Evolutionary conservation across 2,888 invertebrate genomes (phyloP).

Genomic region (Portevinia maculata): DNA sequence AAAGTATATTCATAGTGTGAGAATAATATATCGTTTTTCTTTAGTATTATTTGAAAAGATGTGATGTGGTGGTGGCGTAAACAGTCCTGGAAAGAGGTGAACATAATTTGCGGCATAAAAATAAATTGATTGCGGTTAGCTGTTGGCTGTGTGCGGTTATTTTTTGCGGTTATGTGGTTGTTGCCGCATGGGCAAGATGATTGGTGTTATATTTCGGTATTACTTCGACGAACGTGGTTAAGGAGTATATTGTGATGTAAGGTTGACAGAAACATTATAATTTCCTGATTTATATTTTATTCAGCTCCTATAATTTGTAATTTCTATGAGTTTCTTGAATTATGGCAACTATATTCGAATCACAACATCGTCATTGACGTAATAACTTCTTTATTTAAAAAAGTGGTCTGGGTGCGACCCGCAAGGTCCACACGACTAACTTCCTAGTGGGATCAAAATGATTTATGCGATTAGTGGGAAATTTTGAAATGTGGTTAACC

Average conservation of each 20-base stretch:
- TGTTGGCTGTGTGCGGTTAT: conserved; percentile 20
- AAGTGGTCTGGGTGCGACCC: too few relatives aligned
- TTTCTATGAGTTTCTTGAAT: too few relatives aligned
- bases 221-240: conserved; percentile 3
- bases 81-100: conserved; percentile 30
- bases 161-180: conserved; percentile 26
- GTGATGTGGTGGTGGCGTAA: conserved; percentile 21
- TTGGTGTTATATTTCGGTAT: conserved; percentile 8
- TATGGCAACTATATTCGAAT: too few relatives aligned
- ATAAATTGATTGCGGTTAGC: conserved; percentile 55
- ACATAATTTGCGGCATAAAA: conserved; percentile 66
- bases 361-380: too few relatives aligned
- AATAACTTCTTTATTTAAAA: too few relatives aligned
- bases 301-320: too few relatives aligned
- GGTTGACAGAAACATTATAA: conserved; percentile 1
- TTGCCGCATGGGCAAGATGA: conserved; percentile 4
- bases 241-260: neutral
- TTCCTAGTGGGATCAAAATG: too few relatives aligned
- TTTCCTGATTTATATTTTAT: too few relatives aligned
- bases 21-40: conserved; percentile 50
- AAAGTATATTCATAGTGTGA: conserved; percentile 21
- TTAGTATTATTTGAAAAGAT: conserved; percentile 30
- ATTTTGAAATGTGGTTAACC: too few relatives aligned
- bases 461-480: too few relatives aligned
- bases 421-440: too few relatives aligned